Evolutionary conservation across 2,888 invertebrate genomes (phyloP).

Genomic region (Galerucella calmariensis): DNA sequence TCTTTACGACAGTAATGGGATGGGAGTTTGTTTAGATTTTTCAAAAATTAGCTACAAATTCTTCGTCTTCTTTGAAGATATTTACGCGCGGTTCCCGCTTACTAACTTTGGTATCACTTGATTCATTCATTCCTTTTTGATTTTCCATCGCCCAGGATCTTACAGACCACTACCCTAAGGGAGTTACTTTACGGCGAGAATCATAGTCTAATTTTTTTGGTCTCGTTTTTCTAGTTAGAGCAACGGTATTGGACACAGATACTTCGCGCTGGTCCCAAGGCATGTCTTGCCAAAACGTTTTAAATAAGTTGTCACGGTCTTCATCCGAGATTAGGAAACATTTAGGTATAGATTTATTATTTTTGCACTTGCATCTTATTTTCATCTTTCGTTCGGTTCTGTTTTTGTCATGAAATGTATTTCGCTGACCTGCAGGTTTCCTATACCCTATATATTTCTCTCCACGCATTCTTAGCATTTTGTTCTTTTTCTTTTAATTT

Average conservation of each 20-base stretch:
- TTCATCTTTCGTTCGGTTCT: conserved; percentile 7
- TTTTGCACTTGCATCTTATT: conserved; percentile 6
- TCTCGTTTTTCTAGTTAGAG: background rate
- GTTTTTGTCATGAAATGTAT: conserved; percentile 25
- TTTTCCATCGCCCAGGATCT: background rate
- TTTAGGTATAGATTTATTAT: conserved; percentile 2
- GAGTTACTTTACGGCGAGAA: background rate
- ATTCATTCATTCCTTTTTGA: conserved; percentile 17
- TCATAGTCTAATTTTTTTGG: conserved; percentile 6
- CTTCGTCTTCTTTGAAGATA: conserved; percentile 7
- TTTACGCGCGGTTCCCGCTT: background rate
- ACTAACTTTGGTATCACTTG: conserved; percentile 2
- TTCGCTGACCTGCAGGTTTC: background rate
- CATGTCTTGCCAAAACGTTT: conserved; percentile 19
- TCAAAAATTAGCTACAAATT: too few relatives aligned
- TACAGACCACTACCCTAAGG: conserved; percentile 18
- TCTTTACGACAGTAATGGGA: too few relatives aligned
- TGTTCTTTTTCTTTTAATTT: background rate
- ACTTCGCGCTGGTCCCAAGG: conserved; percentile 17
- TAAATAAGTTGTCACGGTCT: conserved; percentile 18
- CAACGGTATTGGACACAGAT: conserved; percentile 22
- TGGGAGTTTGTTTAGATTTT: too few relatives aligned
- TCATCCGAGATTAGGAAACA: background rate
- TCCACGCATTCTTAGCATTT: background rate
- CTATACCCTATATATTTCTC: conserved; percentile 1